These are phyloP conservation scores for Podilymbus podiceps DNA, from an alignment of 2,113 vertebrate species.

Conservation along the genomic window DNA sequence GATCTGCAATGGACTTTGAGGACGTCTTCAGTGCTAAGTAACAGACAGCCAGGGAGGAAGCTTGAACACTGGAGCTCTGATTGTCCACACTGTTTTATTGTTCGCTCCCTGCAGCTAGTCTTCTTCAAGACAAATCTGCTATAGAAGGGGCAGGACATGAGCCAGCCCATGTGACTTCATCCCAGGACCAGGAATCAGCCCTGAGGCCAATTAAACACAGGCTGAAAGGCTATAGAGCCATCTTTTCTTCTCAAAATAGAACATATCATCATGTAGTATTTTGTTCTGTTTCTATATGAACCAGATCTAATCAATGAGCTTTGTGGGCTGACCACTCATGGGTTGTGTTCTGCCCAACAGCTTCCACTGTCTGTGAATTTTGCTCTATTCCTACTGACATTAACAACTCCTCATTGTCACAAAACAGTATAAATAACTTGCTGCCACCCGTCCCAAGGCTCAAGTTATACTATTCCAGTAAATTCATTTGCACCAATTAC, in stretches of 20 bases:
- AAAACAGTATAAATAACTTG: not conserved
- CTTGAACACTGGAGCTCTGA: conserved; percentile 9
- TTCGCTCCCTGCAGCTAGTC: not conserved
- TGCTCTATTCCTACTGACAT: not conserved
- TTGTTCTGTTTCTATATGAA: conserved; percentile 16
- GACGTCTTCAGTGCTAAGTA: not conserved
- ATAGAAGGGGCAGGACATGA: conserved; percentile 13
- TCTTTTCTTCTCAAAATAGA: conserved; percentile 46
- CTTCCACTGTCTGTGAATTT: not conserved
- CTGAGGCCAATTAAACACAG: not conserved
- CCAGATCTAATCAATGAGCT: not conserved
- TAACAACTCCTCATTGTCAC: not conserved
- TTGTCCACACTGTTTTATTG: conserved; percentile 22
- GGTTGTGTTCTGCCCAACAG: not conserved
- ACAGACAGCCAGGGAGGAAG: not conserved
- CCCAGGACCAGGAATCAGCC: conserved; percentile 5
- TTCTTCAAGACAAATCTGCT: conserved; percentile 18
- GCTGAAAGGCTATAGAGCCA: conserved; percentile 6
- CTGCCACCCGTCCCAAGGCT: not conserved
- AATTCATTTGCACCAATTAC: not conserved
- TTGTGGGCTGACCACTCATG: not conserved
- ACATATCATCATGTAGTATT: not conserved
- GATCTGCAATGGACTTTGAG: not conserved
- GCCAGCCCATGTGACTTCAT: conserved; percentile 1
- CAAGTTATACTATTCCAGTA: not conserved